Evolutionary conservation across 2,888 invertebrate species (phyloP), one percentile per base, ranked within the genome.

Genomic region (Dastarcus helophoroides): DNA sequence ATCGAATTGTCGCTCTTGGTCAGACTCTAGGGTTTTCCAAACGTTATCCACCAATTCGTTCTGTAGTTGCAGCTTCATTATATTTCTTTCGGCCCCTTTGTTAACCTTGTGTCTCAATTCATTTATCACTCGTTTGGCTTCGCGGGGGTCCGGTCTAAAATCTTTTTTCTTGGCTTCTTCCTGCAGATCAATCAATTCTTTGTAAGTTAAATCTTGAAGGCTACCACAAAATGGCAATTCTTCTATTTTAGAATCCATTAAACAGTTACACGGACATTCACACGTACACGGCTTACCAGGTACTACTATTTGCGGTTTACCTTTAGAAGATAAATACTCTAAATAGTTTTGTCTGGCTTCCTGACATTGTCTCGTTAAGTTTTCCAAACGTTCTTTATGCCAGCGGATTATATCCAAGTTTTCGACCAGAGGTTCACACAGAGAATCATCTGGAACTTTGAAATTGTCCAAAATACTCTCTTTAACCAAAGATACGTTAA

Each of bases 371-470:
- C 29, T 62, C 50, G 50, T 69, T 68, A 33, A 21, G 12, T 23
- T 19, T 6, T 4, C 3, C 2, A 29, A 26, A 3, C 22, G n/a
- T 38, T 65, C 63, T 44, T 59, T 65, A 47, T 73, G 68, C 74
- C 73, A 75, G 35, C 69, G 64, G 22, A 73, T 63, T 25, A 69
- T 64, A 38, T 67, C 64, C 37, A 58, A 59, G 36, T 66, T 65
- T 34, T 63, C 60, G 1, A 64, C 37, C 32, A 73, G 48, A 3
- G 67, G 65, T 26, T 51, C 60, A 1, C 67, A 63, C 2, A 65
- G 53, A 30, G 64, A 54, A 41, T 56, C 53, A 10, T 42, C 42
- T 4, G 38, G 29, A 3, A 42, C 12, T 9, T 26, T 13, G 17
- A 34, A 14, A 2, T 38, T 15, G 6, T 44, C 35, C 4, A 35